Base-by-base conservation (phyloP, 1,140 invertebrate genomes). In the Halesus radiatus region DNA sequence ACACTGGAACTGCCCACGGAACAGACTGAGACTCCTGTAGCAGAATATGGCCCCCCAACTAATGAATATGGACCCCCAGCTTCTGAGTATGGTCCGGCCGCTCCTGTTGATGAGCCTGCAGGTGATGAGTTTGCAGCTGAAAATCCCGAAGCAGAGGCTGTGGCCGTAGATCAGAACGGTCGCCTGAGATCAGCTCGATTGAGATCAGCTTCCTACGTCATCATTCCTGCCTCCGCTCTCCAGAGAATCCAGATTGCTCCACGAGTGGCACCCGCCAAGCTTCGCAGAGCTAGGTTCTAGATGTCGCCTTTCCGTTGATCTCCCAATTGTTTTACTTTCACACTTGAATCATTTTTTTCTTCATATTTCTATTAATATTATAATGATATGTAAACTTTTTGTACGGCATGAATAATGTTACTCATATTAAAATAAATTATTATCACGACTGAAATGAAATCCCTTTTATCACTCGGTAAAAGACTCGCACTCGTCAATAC, bases 1-100 rank as follows among this genome's bases (percentile, higher is more conserved):
- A 86, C 84, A 54, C 88, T 90, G 72, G 86, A 87, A 2, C 80
- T 89, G 3, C 88, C 88, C 29, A 72, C 85, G 18, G 85, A 87
- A 0, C 88, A 88, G 6, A 87, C 87, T n/a, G 78, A 86, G 0
- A 87, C n/a, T n/a, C 88, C 88, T 20, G 86, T 84, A 53, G 85
- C 85, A 6, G 86, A 85, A 4, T 87, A 86, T 74, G 68, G 80
- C 0, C 83, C 84, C 10, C 87, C 88, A 20, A 8, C 16, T 8
- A 16, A 23, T 16, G 53, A 58, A 16, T 76, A 76, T 54, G 73
- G 53, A n/a, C 53, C 54, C n/a, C 73, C 56, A 5, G 26, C 53
- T 32, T 7, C 20, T 3, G 70, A 53, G 18, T 73, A 73, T 23
- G 70, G 70, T 3, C 70, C 70, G 3, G n/a, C 70, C 10, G 70